A percentile compares a stretch with the other conserved stretches of the same genome.
Conservation (phyloP, 2,797 vertebrate genomes). For the Chaetodon trifasciatus region DNA sequence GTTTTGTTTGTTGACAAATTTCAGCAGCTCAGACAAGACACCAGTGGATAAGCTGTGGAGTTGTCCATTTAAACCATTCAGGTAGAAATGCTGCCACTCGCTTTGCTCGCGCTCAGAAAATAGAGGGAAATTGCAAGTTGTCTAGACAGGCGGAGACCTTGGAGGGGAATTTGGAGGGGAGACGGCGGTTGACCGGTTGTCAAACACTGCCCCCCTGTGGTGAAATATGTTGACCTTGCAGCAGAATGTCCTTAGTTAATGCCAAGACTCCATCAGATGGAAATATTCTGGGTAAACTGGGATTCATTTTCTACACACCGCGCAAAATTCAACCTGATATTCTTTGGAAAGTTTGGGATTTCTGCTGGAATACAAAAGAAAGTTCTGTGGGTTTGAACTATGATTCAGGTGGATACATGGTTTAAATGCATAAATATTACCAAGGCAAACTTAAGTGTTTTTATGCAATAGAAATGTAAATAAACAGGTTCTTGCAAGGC, state of each 20-base stretch:
- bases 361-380: not conserved
- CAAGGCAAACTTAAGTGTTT: too few relatives aligned
- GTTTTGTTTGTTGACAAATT: slow-evolving; percentile 68
- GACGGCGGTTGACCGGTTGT: slow-evolving; percentile 20
- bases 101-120: slow-evolving; percentile 46
- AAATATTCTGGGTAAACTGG: not conserved
- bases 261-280: not conserved
- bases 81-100: slow-evolving; percentile 37
- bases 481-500: too few relatives aligned
- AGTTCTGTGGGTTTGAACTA: slow-evolving; percentile 1
- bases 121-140: slow-evolving; percentile 56
- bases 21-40: slow-evolving; percentile 55
- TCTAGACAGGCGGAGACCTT: slow-evolving; percentile 73
- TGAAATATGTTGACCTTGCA: not conserved
- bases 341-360: not conserved
- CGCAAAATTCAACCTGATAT: not conserved
- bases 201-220: slow-evolving; percentile 74
- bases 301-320: not conserved
- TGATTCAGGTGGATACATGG: too few relatives aligned
- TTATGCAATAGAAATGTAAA: too few relatives aligned
- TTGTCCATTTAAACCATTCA: slow-evolving; percentile 43
- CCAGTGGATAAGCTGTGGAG: slow-evolving; percentile 29
- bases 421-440: too few relatives aligned
- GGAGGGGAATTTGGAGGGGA: slow-evolving; percentile 34
- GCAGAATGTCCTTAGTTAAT: not conserved